Conservation (phyloP, 2,888 invertebrate species). For the Drosophila macrospina region DNA sequence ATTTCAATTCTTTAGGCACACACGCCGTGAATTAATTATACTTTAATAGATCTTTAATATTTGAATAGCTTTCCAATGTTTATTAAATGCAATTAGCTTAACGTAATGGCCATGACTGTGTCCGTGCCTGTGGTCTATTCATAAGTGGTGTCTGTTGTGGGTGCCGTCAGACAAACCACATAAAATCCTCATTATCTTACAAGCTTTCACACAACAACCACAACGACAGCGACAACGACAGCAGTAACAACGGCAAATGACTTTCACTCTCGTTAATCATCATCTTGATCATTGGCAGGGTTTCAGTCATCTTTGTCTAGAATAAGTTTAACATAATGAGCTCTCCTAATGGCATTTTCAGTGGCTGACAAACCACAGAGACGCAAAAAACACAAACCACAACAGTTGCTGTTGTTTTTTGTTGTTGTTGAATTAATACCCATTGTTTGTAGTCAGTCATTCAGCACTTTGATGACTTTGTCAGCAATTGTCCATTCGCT, state of each 20-base stretch:
- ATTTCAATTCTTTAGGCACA: too few species aligned
- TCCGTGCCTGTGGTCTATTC: slow-evolving; percentile 10
- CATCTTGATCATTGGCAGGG: slow-evolving; percentile 31
- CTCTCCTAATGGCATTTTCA: slow-evolving; percentile 41
- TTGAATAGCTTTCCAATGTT: slow-evolving; percentile 47
- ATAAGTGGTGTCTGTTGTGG: slow-evolving; percentile 44
- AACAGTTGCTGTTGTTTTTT: slow-evolving; percentile 27
- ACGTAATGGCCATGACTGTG: slow-evolving; percentile 30
- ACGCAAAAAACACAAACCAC: slow-evolving; percentile 1
- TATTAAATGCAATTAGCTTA: slow-evolving; percentile 53
- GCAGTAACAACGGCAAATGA: slow-evolving; percentile 43
- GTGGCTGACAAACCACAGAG: slow-evolving; percentile 29
- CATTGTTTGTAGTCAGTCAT: slow-evolving; percentile 45
- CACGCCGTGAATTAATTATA: slow-evolving; percentile 30
- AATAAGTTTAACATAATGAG: slow-evolving; percentile 37
- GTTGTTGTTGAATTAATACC: slow-evolving; percentile 44
- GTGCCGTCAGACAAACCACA: slow-evolving; percentile 62
- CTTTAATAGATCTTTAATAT: slow-evolving; percentile 50
- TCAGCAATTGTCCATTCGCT: slow-evolving; percentile 53
- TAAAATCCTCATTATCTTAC: slow-evolving; percentile 67
- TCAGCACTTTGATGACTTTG: slow-evolving; percentile 55
- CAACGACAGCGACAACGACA: too few species aligned
- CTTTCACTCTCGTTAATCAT: slow-evolving; percentile 71
- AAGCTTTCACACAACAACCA: slow-evolving; percentile 64
- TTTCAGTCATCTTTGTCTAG: slow-evolving; percentile 50